Evolutionary conservation across 2,888 invertebrate genomes (phyloP).

Genomic region (Idaea biselata): DNA sequence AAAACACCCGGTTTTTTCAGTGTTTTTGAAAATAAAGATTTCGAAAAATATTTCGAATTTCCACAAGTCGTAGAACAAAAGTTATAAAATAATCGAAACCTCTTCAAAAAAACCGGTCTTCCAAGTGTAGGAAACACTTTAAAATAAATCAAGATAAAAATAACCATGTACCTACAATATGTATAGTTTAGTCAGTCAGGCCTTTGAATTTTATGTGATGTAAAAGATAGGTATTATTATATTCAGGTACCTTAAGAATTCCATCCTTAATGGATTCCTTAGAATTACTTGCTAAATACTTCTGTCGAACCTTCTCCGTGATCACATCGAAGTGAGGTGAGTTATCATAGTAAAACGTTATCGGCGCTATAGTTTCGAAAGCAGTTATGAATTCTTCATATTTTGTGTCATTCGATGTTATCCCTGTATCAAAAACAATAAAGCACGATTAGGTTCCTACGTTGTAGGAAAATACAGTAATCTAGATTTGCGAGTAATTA

Average conservation of each 20-base stretch:
- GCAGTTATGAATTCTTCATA: conserved; percentile 76
- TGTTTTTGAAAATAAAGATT: no score
- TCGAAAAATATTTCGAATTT: no score
- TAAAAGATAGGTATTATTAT: background rate
- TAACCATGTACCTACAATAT: no score
- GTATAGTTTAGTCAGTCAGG: no score
- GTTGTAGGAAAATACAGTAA: conserved; percentile 4
- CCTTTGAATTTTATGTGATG: no score
- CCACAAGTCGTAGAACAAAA: no score
- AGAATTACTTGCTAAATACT: conserved; percentile 78
- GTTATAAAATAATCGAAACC: no score
- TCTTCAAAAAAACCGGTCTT: no score
- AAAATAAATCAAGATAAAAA: no score
- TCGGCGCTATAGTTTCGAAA: conserved; percentile 80
- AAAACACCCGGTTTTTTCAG: no score
- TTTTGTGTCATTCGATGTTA: conserved; percentile 65
- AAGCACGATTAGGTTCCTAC: background rate
- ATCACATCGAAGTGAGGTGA: conserved; percentile 70
- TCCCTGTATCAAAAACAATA: conserved; percentile 56
- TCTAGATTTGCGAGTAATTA: no score
- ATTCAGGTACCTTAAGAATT: conserved; percentile 78
- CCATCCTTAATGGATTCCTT: conserved; percentile 68
- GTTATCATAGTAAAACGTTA: conserved; percentile 82
- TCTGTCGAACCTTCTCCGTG: conserved; percentile 73
- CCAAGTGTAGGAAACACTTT: no score